A percentile compares a stretch with the other conserved stretches of the same genome.
phyloP scores from a whole-genome alignment of 1,140 invertebrate species.

The Odontomachus brunneus region DNA sequence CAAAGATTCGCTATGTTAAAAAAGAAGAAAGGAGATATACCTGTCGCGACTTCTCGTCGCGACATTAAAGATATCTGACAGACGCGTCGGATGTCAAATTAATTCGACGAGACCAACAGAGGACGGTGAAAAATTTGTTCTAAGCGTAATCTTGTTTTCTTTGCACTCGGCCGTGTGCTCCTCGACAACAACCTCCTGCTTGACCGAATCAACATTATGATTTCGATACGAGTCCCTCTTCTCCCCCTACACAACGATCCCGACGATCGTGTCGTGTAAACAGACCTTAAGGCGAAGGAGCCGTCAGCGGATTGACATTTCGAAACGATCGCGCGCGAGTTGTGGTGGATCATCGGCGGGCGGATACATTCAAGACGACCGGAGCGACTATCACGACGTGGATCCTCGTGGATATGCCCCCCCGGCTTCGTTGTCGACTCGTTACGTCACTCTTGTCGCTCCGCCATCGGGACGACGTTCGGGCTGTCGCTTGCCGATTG shows the following conservation, averaged over 20 bases:
- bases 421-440: slow-evolving; percentile 74
- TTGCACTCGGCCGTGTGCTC: neutral
- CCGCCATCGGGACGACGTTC: slow-evolving; percentile 67
- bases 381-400: slow-evolving; percentile 52
- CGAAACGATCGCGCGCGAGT: slow-evolving; percentile 49
- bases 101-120: too few relatives aligned
- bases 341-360: slow-evolving; percentile 50
- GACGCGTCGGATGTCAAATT: too few relatives aligned
- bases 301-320: slow-evolving; percentile 59
- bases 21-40: too few relatives aligned
- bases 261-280: slow-evolving; percentile 51
- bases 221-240: slow-evolving; percentile 18
- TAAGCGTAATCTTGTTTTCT: neutral
- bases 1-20: too few relatives aligned
- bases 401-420: slow-evolving; percentile 38
- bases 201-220: slow-evolving; percentile 23
- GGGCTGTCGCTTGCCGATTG: slow-evolving; percentile 68
- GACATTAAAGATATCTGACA: too few relatives aligned
- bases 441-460: slow-evolving; percentile 80
- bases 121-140: neutral
- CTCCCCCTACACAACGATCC: slow-evolving; percentile 23
- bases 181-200: slow-evolving; percentile 2
- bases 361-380: slow-evolving; percentile 31
- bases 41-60: too few relatives aligned
- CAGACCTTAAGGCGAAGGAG: slow-evolving; percentile 56